Percentiles rank a stretch among this genome's conserved stretches.
Evolutionary conservation across 2,113 vertebrate species (phyloP).

Genomic region (Cathartes aura): DNA sequence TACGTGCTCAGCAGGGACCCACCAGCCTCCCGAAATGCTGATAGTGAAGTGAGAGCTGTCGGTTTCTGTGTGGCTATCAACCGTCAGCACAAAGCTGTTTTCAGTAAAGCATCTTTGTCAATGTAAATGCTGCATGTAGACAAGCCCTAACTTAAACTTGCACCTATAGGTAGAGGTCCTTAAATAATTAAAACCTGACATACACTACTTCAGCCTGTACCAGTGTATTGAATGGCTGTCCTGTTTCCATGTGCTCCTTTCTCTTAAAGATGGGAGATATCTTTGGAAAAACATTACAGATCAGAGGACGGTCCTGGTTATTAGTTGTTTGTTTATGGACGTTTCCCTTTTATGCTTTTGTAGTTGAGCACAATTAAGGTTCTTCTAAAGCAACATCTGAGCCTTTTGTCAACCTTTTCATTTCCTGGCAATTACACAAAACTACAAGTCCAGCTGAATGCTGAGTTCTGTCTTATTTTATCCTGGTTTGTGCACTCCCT

Average conservation of each 20-base stretch:
- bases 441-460: not conserved
- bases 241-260: not conserved
- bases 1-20: not conserved
- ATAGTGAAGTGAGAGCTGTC: not conserved
- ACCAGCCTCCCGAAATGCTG: not conserved
- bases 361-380: not conserved
- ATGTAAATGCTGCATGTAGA: not conserved
- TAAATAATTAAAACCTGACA: not conserved
- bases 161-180: rapidly evolving
- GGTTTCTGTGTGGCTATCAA: rapidly evolving
- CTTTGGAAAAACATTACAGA: not conserved
- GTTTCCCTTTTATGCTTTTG: not conserved
- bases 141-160: not conserved
- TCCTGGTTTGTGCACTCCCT: not conserved
- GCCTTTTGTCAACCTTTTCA: not conserved
- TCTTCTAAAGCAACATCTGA: not conserved
- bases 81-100: not conserved
- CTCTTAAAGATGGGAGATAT: not conserved
- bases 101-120: not conserved
- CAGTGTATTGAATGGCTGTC: not conserved
- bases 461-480: not conserved
- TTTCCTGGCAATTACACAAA: not conserved
- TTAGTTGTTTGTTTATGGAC: not conserved
- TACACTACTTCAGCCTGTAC: rapidly evolving
- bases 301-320: not conserved